These are phyloP conservation scores for Rhizoglyphus robini DNA, from an alignment of 1,140 invertebrate genomes.

Conservation along the genomic window DNA sequence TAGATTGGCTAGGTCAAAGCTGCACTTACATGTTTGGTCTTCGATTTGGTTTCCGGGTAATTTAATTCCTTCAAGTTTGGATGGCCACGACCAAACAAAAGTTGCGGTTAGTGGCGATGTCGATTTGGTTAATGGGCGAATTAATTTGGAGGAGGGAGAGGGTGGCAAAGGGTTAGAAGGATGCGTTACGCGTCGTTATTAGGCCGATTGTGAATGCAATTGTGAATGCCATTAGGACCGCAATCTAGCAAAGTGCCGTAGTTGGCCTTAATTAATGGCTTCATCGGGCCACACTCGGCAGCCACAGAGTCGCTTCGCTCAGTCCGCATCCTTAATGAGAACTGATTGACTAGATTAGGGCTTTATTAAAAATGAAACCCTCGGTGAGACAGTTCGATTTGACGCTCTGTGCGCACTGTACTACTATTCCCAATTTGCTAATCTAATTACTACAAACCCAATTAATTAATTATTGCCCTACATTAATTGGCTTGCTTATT, in stretches of 20 bases:
- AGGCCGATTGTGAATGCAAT: background rate
- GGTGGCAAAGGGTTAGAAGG: background rate
- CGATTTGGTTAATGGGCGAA: constrained; percentile 14
- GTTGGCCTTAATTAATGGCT: background rate
- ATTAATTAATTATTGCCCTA: too few relatives aligned
- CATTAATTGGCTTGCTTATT: too few relatives aligned
- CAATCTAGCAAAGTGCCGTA: background rate
- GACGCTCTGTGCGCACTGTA: too few relatives aligned
- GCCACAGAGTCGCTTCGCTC: too few relatives aligned
- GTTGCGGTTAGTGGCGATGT: constrained; percentile 11
- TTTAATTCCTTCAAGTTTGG: constrained; percentile 14
- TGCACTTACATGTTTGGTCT: constrained; percentile 15
- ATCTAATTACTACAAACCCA: too few relatives aligned
- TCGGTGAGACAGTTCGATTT: too few relatives aligned
- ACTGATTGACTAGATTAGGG: too few relatives aligned
- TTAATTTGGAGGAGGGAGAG: background rate
- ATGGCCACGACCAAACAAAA: background rate
- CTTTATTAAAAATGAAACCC: too few relatives aligned
- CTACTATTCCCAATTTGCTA: too few relatives aligned
- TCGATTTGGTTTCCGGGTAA: constrained; percentile 18
- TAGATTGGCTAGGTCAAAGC: background rate
- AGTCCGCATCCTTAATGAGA: too few relatives aligned
- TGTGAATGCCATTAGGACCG: too few relatives aligned
- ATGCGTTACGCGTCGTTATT: background rate
- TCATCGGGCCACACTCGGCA: too few relatives aligned